Evolutionary conservation across 2,113 vertebrate genomes (phyloP).

Genomic region (Azemiops feae): DNA sequence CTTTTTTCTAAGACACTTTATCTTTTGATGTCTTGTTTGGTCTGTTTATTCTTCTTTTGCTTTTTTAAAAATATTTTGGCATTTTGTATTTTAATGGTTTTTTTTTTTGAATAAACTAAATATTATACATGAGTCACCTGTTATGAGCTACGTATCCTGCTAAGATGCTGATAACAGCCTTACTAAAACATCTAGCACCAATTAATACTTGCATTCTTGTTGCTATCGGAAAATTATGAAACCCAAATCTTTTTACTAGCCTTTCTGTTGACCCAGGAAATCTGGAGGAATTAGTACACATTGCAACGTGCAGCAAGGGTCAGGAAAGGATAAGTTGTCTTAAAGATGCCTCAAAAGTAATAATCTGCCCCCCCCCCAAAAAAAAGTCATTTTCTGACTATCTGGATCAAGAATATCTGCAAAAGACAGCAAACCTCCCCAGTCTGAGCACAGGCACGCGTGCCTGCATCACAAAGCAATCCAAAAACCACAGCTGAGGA

Average conservation of each 20-base stretch:
- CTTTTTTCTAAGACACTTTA: background rate
- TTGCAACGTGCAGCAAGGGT: background rate
- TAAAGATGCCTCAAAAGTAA: slow-evolving; percentile 4
- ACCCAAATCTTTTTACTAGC: background rate
- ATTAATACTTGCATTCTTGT: background rate
- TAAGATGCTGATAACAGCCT: slow-evolving; percentile 13
- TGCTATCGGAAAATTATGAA: background rate
- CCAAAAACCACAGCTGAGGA: slow-evolving; percentile 37
- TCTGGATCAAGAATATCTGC: slow-evolving; percentile 31
- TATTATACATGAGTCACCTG: background rate
- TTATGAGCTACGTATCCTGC: background rate
- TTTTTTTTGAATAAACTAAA: background rate
- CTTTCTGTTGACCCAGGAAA: background rate
- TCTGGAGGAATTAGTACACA: background rate
- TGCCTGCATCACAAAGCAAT: background rate
- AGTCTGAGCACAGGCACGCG: slow-evolving; percentile 42
- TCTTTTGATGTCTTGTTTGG: background rate
- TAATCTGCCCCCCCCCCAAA: slow-evolving; percentile 1
- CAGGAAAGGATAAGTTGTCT: background rate
- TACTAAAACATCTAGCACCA: background rate
- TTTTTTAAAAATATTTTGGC: background rate
- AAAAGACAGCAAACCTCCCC: slow-evolving; percentile 38
- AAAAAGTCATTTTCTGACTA: slow-evolving; percentile 13
- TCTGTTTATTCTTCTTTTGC: background rate
- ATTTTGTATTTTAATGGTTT: background rate